Evolutionary conservation across 2,113 vertebrate genomes (phyloP), one percentile per base, ranked within the genome.

Genomic region (Rousettus leschenaultii): DNA sequence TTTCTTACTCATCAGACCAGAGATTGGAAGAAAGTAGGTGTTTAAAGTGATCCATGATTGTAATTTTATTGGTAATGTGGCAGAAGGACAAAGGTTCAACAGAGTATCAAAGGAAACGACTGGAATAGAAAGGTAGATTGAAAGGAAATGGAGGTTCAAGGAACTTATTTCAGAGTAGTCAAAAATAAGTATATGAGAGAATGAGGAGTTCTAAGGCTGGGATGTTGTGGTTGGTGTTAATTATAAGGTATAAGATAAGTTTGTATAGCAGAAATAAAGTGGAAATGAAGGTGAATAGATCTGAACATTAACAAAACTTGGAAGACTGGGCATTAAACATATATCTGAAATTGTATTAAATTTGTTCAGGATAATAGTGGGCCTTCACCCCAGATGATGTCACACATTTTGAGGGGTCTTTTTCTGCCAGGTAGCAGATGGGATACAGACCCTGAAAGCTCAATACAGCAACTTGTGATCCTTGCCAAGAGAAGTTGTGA

Each of bases 341-440:
- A 43, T 45, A 87, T 15, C 35, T 45, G 82, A 30, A 79, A 53
- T 77, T 35, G 2, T 38, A 79, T 65, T 75, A 74, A 59, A 85
- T 95, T 93, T 86, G 18, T 89, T 21, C 35, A 89, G 7, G 13
- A 70, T 71, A 83, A 74, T 71, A 78, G 90, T 51, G 12, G 4
- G 43, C 68, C 40, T 87, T 85, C 30, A 51, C 51, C 12, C 48
- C 28, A 84, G 24, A 93, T 66, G 73, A 91, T 89, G 33, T 86
- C 43, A 94, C 59, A 89, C 68, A 74, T 86, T 96, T 89, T 86
- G 83, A 96, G 90, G 70, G 65, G 24, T 82, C 77, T 87, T 92
- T 94, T 94, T 84, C 74, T 97, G 71, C 88, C 93, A 96, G 87
- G 40, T 77, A 87, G 85, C 97, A 98, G 96, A 97, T 98, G 97